Evolutionary conservation across 2,888 invertebrate genomes (phyloP).

Genomic region (Drosophila sordidula): DNA sequence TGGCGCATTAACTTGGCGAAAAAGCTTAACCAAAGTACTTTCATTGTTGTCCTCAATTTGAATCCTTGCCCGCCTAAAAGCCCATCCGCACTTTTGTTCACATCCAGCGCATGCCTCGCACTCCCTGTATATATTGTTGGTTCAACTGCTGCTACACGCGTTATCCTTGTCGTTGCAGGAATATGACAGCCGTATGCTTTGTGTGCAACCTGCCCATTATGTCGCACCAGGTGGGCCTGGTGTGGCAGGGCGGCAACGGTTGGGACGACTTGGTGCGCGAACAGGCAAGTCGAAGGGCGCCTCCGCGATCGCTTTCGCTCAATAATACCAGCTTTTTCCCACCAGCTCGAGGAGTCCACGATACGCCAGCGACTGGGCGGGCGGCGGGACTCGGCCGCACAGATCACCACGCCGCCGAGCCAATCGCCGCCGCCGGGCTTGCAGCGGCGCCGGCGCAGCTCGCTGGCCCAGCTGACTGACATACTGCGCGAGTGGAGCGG

Average conservation of each 20-base stretch:
- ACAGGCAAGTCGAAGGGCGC: constrained; percentile 86
- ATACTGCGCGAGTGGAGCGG: constrained; percentile 95
- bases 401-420: constrained; percentile 95
- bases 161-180: constrained; percentile 87
- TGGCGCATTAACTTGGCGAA: too few relatives aligned
- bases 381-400: constrained; percentile 95
- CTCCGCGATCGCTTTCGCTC: too few relatives aligned
- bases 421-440: constrained; percentile 88
- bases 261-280: constrained; percentile 97
- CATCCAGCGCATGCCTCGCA: background rate
- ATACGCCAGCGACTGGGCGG: constrained; percentile 93
- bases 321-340: too few relatives aligned
- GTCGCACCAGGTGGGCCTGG: constrained; percentile 96
- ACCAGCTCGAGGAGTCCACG: constrained; percentile 90
- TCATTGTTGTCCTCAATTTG: background rate
- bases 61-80: background rate
- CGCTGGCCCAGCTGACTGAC: constrained; percentile 94
- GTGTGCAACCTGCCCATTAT: constrained; percentile 98
- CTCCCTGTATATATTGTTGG: background rate
- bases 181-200: constrained; percentile 97
- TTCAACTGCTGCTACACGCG: constrained; percentile 11
- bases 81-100: background rate
- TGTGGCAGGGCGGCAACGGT: constrained; percentile 97
- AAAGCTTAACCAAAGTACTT: background rate
- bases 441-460: constrained; percentile 92